Base-by-base conservation (phyloP, 2,797 vertebrate species). In the Enteromius unitaeniatus region DNA sequence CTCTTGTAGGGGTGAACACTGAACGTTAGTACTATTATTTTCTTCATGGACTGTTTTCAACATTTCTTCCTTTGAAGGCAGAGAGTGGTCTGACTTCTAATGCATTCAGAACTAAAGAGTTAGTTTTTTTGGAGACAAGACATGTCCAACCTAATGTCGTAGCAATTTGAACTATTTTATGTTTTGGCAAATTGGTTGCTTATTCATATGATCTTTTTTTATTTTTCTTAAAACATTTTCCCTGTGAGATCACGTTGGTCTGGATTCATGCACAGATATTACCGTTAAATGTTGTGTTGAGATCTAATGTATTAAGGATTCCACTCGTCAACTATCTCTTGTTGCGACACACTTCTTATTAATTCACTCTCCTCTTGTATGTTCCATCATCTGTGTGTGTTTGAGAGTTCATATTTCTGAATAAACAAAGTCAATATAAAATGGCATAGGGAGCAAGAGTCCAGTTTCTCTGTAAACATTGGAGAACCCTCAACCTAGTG, bases 341-440 rank as follows among this genome's bases (percentile, higher is more conserved):
- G 42, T 37, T 68, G 19, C 2, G 28, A 42, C 2, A 28, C 74
- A 67, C 49, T 31, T 55, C 21, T 15, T 45, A 28, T 75, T 26
- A 40, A 14, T 23, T 23, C 26, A 8, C 2, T 60, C 47, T 28
- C 31, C 15, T 67, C 58, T 14, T 55, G 62, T 21, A 13, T 7
- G 58, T 65, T 42, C 17, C 17, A 45, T 72, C 72, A 65, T 21
- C 28, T 7, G 3, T 8, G 45, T 89, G 91, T 91, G 86, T 87
- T 91, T 89, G 86, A 92, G 90, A 86, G 87, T 89, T 89, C 88
- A 83, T 84, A 78, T 88, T 90, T 84, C 80, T 79, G 86, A 84
- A 89, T 88, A 87, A 93, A 90, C 91, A 81, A 91, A 89, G 88
- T 84, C 82, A 84, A 79, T 72, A 78, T 72, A 17, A 86, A 85